phyloP scores from a whole-genome alignment of 1,140 invertebrate species.

The Cyrtorhinus lividipennis region DNA sequence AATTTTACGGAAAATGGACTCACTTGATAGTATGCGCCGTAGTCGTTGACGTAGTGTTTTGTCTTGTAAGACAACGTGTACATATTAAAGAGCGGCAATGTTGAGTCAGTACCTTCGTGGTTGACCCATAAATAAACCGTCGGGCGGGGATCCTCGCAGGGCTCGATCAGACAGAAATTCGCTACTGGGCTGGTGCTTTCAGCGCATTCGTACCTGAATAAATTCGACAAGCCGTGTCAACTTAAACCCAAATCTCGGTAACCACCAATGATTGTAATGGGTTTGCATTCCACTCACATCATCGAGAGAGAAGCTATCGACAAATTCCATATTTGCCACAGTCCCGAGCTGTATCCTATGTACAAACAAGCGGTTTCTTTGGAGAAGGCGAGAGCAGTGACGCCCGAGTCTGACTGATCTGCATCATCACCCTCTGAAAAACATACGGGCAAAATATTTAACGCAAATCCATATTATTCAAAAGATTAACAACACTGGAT shows the following conservation, averaged over 20 bases:
- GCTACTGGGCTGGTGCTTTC: background rate
- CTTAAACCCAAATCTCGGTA: too few relatives aligned
- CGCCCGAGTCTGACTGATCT: background rate
- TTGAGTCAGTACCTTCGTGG: background rate
- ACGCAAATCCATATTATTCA: background rate
- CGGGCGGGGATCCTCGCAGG: background rate
- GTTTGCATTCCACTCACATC: background rate
- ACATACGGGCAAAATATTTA: background rate
- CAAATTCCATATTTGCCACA: conserved; percentile 3
- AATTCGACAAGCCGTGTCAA: too few relatives aligned
- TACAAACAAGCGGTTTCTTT: background rate
- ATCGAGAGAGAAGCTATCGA: background rate
- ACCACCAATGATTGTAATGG: background rate
- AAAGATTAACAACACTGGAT: too few relatives aligned
- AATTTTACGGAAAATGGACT: too few relatives aligned
- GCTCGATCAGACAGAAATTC: background rate
- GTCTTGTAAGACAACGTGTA: background rate
- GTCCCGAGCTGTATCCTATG: background rate
- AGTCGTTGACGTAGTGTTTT: background rate
- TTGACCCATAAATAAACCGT: background rate
- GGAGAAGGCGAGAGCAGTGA: background rate
- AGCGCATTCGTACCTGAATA: background rate
- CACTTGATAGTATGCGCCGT: background rate
- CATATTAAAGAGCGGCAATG: background rate
- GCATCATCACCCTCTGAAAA: background rate